Evolutionary conservation across 2,888 invertebrate species (phyloP), one percentile per base, ranked within the genome.

Genomic region (Coecobrya sp.): DNA sequence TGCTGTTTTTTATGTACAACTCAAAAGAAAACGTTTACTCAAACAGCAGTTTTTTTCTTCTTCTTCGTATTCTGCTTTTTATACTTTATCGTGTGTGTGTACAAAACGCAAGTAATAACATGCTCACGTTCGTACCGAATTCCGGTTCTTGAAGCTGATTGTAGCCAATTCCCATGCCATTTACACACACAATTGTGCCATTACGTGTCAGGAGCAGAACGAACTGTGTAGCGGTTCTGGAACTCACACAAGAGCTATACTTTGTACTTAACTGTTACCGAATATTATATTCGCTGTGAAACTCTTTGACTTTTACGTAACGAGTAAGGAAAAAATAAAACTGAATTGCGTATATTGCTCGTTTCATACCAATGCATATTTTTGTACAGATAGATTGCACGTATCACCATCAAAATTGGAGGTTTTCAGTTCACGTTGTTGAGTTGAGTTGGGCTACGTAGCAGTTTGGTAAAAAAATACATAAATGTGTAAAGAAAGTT

Each of bases 201-300:
- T 90, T 90, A 85, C 45, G 90, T 90, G 90, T 90, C 90, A 90
- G 84, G 84, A 70, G 59, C 90, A 90, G 86, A 91, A 89, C 65
- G 81, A 30, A 52, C 49, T 22, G 62, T 85, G n/a, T n/a, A n/a
- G 52, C 3, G 16, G 22, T n/a, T n/a, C n/a, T n/a, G 10, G 25
- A 11, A 68, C 19, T 49, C 19, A 70, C 30, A 86, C 19, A 59
- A 27, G 27, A 30, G 27, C 52, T 5, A 59, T 81, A 42, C 42
- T 22, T 79, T 55, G 25, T 49, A 25, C 27, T n/a, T n/a, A 27
- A 68, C 68, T 30, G 30, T 68, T 68, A 73, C 7, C 0, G 73
- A 73, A 42, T 19, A n/a, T n/a, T 16, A 65, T 22, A 70, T 76
- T 0, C 49, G 25, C 76, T 76, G 42, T 76, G 76, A 76, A 49